Base-by-base conservation (phyloP, 2,888 invertebrate genomes). In the Eupithecia centaureata region DNA sequence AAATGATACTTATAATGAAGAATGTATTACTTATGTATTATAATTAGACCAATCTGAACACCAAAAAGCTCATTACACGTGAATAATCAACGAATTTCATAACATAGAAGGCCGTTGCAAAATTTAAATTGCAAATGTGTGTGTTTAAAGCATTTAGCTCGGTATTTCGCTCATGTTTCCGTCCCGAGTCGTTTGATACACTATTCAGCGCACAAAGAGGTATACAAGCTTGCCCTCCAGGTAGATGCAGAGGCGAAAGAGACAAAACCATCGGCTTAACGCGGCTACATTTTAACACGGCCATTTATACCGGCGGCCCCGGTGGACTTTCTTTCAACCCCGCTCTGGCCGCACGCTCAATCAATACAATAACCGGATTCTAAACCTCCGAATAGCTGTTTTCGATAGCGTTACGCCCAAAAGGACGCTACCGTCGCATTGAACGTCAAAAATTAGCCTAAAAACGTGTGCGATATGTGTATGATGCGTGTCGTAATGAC, bases 401-500 rank as follows among this genome's bases (percentile, higher is more conserved):
- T 68, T 70, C 51, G 71, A 69, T 56, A 60, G 52, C 72, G 75
- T 77, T 79, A 74, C 72, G 60, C 64, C 66, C 30, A 70, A 80
- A 79, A 78, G 72, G 76, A 81, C 74, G 68, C 71, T 80, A 89
- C 91, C 89, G 93, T 90, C 82, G 92, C 73, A 82, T 79, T 81
- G 78, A 85, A 86, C 91, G 91, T 83, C 80, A 90, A 92, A 93
- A 92, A 92, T 82, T 90, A 92, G 88, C 91, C 91, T 86, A 88
- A 86, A 91, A 86, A 85, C 86, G 87, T 93, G 91, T 92, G 92
- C 90, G 79, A 88, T 89, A 92, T 85, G 86, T 90, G 82, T 83
- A 86, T 87, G 80, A 84, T 86, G 80, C 79, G 80, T 81, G 82
- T 81, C 78, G 80, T 83, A 86, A 85, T 81, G 81, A 80, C 82